phyloP scores from a whole-genome alignment of 2,888 invertebrate species.

The Euzetes globulus region DNA sequence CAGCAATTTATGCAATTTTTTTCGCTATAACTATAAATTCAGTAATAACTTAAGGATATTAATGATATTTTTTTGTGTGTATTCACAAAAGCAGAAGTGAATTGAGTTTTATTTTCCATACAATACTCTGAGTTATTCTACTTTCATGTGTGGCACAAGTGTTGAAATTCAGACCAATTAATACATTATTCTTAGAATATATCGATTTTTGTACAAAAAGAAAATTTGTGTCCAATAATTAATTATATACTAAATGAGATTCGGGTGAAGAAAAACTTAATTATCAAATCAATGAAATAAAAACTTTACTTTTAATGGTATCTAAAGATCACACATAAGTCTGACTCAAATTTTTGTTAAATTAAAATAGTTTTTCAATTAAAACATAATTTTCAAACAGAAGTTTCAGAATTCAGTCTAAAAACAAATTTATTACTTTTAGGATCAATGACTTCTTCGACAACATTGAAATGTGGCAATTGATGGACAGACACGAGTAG shows the following conservation, averaged over 20 bases:
- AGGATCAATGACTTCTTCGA: conserved; percentile 92
- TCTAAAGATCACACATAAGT: not conserved
- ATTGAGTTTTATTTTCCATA: not conserved
- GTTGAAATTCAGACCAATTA: not conserved
- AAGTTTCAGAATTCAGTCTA: conserved; percentile 89
- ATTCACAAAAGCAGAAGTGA: not conserved
- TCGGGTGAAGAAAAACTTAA: too few relatives aligned
- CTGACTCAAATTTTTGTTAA: not conserved
- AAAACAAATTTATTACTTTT: conserved; percentile 91
- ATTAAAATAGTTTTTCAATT: not conserved
- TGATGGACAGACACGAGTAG: conserved; percentile 74
- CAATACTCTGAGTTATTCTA: not conserved
- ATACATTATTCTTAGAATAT: not conserved
- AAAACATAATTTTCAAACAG: conserved; percentile 58
- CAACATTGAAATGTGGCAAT: conserved; percentile 86
- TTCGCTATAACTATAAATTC: too few relatives aligned
- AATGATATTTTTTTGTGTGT: not conserved
- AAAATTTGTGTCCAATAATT: not conserved
- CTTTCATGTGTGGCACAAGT: not conserved
- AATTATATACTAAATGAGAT: not conserved
- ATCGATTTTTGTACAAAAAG: not conserved
- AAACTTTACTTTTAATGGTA: too few relatives aligned
- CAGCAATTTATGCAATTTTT: too few relatives aligned
- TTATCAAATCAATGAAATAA: not conserved
- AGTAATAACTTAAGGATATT: not conserved